phyloP scores from a whole-genome alignment of 2,113 vertebrate species.

The Erythrolamprus reginae region DNA sequence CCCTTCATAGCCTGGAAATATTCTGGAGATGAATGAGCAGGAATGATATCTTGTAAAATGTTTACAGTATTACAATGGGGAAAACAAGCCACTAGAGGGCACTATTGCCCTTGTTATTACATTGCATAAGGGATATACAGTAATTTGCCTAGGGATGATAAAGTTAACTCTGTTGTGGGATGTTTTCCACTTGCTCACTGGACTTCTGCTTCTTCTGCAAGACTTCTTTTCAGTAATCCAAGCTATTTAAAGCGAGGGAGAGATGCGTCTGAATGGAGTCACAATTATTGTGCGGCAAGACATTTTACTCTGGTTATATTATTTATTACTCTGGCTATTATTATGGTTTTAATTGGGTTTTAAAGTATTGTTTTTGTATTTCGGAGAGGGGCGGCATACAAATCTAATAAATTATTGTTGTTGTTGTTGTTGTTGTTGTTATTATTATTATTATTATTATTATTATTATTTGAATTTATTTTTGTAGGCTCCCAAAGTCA shows the following conservation, averaged over 20 bases:
- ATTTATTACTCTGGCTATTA: no score
- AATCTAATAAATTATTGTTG: no score
- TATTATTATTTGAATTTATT: no score
- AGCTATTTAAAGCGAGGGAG: neutral
- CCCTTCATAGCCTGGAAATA: neutral
- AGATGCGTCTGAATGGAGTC: no score
- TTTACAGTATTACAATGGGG: neutral
- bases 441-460: no score
- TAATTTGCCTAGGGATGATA: neutral
- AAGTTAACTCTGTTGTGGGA: neutral
- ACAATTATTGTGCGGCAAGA: no score
- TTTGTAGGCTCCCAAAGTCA: neutral
- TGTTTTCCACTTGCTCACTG: neutral
- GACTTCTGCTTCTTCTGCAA: neutral
- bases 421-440: no score
- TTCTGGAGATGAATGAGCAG: neutral
- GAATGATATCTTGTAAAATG: neutral
- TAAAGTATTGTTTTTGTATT: neutral
- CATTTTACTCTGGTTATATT: no score
- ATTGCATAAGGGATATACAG: neutral
- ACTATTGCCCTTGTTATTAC: constrained; percentile 1
- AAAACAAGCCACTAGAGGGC: constrained; percentile 43
- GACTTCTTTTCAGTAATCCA: neutral
- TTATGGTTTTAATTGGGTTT: no score
- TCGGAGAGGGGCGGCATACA: no score